Evolutionary conservation across 2,888 invertebrate genomes (phyloP).

Genomic region (Drosophila suboccidentalis): DNA sequence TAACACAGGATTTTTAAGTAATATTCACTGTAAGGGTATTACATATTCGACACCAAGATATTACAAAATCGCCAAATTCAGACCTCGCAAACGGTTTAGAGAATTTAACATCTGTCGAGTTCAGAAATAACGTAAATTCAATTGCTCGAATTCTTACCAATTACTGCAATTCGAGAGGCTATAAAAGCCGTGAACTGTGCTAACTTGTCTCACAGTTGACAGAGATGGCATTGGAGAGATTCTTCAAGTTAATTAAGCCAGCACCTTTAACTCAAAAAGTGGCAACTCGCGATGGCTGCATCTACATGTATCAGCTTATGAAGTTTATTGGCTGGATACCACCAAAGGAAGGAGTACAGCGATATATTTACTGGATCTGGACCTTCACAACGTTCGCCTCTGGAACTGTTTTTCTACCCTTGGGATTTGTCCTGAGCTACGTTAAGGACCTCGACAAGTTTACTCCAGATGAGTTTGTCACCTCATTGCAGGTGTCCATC

Average conservation of each 20-base stretch:
- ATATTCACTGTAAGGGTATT: too few species aligned
- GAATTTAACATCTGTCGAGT: too few species aligned
- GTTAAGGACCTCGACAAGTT: neutral
- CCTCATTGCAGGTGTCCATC: neutral
- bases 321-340: constrained; percentile 2
- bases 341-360: neutral
- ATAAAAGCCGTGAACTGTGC: neutral
- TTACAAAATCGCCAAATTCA: too few species aligned
- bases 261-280: neutral
- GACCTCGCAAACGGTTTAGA: too few species aligned
- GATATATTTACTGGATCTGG: neutral
- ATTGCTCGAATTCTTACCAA: too few species aligned
- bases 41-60: too few species aligned
- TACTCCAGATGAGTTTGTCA: neutral
- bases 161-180: neutral
- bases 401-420: neutral
- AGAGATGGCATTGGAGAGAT: neutral
- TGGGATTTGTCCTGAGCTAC: neutral
- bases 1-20: too few species aligned
- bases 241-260: neutral
- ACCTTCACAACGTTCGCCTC: neutral
- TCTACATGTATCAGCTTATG: neutral
- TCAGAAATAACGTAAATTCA: too few species aligned
- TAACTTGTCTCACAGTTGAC: neutral
- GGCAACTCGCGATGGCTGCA: neutral